Percentiles rank a stretch among this genome's conserved stretches.
These are phyloP conservation scores for Diachasmimorpha longicaudata DNA, from an alignment of 1,140 invertebrate species.

Conservation along the genomic window DNA sequence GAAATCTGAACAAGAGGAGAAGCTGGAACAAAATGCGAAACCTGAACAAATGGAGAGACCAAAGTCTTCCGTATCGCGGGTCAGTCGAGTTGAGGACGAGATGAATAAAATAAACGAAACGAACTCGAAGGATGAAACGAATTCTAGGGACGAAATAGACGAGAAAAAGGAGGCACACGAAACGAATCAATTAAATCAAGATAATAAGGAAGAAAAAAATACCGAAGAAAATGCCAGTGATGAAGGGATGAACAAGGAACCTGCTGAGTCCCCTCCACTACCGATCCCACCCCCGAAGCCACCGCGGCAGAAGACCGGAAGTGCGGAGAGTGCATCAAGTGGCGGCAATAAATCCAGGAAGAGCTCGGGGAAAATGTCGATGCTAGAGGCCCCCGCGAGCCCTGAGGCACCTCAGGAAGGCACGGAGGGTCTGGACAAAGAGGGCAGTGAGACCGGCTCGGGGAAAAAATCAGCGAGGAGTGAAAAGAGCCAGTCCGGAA, in stretches of 20 bases:
- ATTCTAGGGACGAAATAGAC: not conserved
- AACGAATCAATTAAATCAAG: not conserved
- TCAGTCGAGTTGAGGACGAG: not conserved
- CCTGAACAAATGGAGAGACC: conserved; percentile 12
- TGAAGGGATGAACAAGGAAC: conserved; percentile 18
- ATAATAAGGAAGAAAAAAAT: not conserved
- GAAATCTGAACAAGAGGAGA: conserved; percentile 9
- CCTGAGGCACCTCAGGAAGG: not conserved
- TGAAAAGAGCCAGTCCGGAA: conserved; percentile 27
- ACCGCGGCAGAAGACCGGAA: conserved; percentile 40
- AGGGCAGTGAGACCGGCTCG: conserved; percentile 10
- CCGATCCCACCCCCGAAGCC: conserved; percentile 42
- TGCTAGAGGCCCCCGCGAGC: not conserved
- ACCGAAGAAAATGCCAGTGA: not conserved
- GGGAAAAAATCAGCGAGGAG: conserved; percentile 33
- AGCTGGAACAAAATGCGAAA: too few relatives aligned
- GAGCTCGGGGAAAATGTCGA: not conserved
- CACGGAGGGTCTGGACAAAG: not conserved
- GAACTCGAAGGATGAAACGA: not conserved
- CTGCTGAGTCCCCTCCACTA: conserved; percentile 21
- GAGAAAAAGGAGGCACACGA: not conserved
- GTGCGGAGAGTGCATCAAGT: conserved; percentile 12
- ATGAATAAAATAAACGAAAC: not conserved
- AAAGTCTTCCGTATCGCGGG: conserved; percentile 24
- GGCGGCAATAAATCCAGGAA: not conserved